Base-by-base conservation (phyloP, 2,113 vertebrate genomes). In the Capreolus pygargus region DNA sequence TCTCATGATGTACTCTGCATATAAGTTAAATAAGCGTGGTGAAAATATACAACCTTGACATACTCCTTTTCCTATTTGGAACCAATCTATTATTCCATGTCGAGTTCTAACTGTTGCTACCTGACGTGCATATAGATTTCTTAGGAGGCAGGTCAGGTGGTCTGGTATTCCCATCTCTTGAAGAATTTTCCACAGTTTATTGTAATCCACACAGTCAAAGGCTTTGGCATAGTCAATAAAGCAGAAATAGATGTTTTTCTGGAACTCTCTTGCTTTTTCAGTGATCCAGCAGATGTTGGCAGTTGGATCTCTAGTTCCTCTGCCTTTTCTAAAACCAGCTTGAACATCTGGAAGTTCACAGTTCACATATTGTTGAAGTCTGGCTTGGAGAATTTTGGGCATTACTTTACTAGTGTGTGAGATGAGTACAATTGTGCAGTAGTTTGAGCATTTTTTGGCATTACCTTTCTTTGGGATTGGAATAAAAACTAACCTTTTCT, bases 241-340 rank as follows among this genome's bases (percentile, higher is more conserved):
- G 64, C 0, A 67, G 64, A 67, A 36, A 67, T 21, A 67, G 8
- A 36, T 67, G 17, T 21, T 67, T 67, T 67, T 11, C 8, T 70
- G 17, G 64, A 36, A 70, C n/a, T 70, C 17, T 21, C n/a, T 70
- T 21, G 33, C 33, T 36, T 70, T 36, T 36, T 36, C n/a, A 0
- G 0, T 21, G n/a, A 36, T 70, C 17, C n/a, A 36, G 17, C 0
- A 0, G 17, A 21, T 70, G 17, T 36, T 70, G 9, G 64, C 64
- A 36, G 36, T 67, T 36, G 21, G 64, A 36, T 0, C 64, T 70
- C n/a, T 70, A n/a, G n/a, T 70, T 36, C n/a, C n/a, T 70, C 17
- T 70, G 17, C n/a, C n/a, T 70, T 70, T 70, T 70, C 64, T 70
- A 70, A 70, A 67, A 70, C 9, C n/a, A 70, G 17, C 17, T 70